Conservation (phyloP, 1,140 invertebrate genomes). For the Wiebesia pumilae region DNA sequence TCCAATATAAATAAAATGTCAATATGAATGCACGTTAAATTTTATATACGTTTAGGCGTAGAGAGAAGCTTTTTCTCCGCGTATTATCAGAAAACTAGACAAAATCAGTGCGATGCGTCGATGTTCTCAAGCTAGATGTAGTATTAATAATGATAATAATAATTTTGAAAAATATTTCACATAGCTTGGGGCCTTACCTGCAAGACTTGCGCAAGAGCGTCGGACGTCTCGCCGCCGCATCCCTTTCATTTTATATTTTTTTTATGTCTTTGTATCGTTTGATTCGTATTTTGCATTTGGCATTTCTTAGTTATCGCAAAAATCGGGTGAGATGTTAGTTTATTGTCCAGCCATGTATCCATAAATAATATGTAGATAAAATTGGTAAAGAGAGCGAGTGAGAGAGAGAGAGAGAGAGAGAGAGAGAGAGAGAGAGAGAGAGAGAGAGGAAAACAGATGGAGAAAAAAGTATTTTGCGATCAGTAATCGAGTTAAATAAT, state of each 20-base stretch:
- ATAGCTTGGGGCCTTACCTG: constrained; percentile 59
- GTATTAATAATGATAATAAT: constrained; percentile 14
- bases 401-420: not conserved
- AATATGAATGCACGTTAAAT: no score
- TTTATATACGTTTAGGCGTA: not conserved
- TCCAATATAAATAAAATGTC: no score
- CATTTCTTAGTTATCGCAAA: not conserved
- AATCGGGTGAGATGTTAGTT: not conserved
- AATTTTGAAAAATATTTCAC: constrained; percentile 9
- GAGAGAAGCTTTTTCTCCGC: constrained; percentile 19
- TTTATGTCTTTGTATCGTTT: constrained; percentile 18
- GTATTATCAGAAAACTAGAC: not conserved
- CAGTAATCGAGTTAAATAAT: constrained; percentile 8
- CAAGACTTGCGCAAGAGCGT: constrained; percentile 50
- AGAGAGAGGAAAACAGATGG: not conserved
- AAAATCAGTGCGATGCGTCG: constrained; percentile 33
- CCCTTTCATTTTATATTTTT: constrained; percentile 35
- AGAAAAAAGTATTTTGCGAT: not conserved
- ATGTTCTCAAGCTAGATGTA: constrained; percentile 7
- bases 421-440: not conserved
- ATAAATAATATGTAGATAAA: not conserved
- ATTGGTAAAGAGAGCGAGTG: not conserved
- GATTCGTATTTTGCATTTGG: constrained; percentile 5
- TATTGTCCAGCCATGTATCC: constrained; percentile 17
- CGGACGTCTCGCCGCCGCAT: constrained; percentile 29